A percentile compares a stretch with the other conserved stretches of the same genome.
phyloP scores from a whole-genome alignment of 1,140 invertebrate species.

The Achatina immaculata region DNA sequence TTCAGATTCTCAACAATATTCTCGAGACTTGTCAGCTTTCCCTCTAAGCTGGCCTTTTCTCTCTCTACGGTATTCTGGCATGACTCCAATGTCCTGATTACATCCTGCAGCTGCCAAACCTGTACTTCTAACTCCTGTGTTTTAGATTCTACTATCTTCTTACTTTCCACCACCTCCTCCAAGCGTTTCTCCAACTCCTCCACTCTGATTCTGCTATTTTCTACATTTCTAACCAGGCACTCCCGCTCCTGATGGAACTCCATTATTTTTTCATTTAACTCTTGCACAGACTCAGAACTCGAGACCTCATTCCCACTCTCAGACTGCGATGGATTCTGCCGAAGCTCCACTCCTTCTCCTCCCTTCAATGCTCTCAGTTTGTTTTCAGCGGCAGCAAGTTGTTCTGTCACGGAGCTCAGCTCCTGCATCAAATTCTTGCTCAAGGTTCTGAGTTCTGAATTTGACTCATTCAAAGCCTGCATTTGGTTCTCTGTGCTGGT shows the following conservation, averaged over 20 bases:
- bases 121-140: conserved; percentile 37
- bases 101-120: conserved; percentile 42
- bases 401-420: conserved; percentile 11
- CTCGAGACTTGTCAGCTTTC: conserved; percentile 52
- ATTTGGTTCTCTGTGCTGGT: neutral
- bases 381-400: neutral
- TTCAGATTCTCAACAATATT: conserved; percentile 47
- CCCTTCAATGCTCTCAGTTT: neutral
- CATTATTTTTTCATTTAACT: neutral
- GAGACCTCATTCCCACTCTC: neutral
- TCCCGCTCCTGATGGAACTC: conserved; percentile 3
- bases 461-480: neutral
- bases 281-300: neutral
- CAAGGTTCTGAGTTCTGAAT: neutral
- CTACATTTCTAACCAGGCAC: neutral
- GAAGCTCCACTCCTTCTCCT: conserved; percentile 34
- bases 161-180: conserved; percentile 6
- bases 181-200: conserved; percentile 35
- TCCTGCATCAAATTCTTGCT: conserved; percentile 11
- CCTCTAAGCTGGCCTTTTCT: conserved; percentile 53
- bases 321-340: conserved; percentile 30
- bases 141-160: conserved; percentile 23
- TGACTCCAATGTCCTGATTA: conserved; percentile 35
- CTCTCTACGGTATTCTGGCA: conserved; percentile 46
- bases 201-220: conserved; percentile 28